phyloP scores from a whole-genome alignment of 2,888 invertebrate genomes.

The Megaustenia siamemsis region DNA sequence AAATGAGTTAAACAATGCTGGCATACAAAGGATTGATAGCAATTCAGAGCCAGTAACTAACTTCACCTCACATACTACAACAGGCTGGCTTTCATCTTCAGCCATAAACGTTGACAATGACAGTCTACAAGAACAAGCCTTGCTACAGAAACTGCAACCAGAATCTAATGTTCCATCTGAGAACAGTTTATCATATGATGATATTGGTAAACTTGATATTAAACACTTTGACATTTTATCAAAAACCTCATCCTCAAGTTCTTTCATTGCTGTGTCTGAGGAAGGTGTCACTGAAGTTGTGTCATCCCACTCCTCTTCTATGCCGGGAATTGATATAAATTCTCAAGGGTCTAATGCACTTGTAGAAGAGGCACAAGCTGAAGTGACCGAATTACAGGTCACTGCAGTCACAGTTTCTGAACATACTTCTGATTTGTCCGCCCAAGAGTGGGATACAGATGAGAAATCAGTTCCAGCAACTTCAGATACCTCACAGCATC shows the following conservation, averaged over 20 bases:
- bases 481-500: not conserved
- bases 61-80: not conserved
- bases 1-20: not conserved
- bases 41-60: not conserved
- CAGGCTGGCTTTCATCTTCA: not conserved
- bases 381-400: not conserved
- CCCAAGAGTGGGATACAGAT: too few relatives aligned
- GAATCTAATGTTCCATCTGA: not conserved
- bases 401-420: not conserved
- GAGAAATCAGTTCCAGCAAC: slow-evolving; percentile 1
- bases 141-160: not conserved
- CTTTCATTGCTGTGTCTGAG: slow-evolving; percentile 24
- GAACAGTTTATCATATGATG: not conserved
- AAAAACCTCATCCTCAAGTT: slow-evolving; percentile 23
- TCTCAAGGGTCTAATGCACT: slow-evolving; percentile 11
- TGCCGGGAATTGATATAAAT: not conserved
- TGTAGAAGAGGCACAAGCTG: not conserved
- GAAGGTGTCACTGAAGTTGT: slow-evolving; percentile 18
- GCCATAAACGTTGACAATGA: not conserved
- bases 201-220: not conserved
- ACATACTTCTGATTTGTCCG: not conserved
- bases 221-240: not conserved
- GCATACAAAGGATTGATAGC: not conserved
- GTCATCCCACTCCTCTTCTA: not conserved
- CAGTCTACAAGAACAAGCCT: not conserved